Percentiles rank a stretch among this genome's conserved stretches.
These are phyloP conservation scores for Monarcha castaneiventris DNA, from an alignment of 2,113 vertebrate genomes.

Conservation along the genomic window DNA sequence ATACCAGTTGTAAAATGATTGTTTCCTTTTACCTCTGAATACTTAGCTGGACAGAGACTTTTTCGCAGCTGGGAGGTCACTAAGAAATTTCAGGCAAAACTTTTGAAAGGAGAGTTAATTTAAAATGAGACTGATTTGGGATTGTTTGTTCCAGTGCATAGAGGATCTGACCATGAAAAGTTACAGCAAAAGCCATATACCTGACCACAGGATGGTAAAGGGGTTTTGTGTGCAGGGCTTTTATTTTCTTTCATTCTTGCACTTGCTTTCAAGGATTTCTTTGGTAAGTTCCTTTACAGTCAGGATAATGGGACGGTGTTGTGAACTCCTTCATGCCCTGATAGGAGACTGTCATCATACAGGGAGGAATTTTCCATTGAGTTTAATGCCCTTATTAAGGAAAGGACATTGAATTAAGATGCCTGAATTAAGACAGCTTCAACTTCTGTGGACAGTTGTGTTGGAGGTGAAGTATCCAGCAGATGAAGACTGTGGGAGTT, in stretches of 20 bases:
- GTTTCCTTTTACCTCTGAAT: background rate
- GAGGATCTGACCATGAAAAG: background rate
- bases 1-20: background rate
- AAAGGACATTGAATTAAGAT: background rate
- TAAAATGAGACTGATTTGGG: background rate
- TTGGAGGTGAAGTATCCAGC: background rate
- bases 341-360: background rate
- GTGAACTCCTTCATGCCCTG: background rate
- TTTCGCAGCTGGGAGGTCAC: background rate
- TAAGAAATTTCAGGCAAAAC: background rate
- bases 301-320: background rate
- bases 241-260: background rate
- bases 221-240: background rate
- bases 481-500: background rate
- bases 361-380: background rate
- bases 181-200: background rate
- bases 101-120: background rate
- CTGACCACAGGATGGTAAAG: background rate
- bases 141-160: background rate
- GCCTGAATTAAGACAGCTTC: background rate
- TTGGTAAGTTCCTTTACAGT: background rate
- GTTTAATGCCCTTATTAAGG: background rate
- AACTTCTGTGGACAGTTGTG: background rate
- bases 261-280: background rate
- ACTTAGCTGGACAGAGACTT: background rate